Conservation (phyloP, 2,113 vertebrate species). For the Limnothrissa miodon region DNA sequence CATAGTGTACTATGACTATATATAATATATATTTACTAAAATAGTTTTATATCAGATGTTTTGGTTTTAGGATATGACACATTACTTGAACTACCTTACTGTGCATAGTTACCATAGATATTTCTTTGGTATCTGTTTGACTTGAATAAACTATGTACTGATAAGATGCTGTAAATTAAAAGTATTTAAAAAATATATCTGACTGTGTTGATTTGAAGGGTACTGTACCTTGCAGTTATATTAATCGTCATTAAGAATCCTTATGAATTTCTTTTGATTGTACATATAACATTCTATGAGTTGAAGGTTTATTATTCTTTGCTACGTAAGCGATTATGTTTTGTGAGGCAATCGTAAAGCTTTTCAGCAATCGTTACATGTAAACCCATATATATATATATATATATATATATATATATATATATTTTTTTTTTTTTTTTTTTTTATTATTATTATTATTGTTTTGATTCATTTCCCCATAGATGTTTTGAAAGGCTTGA, state of each 20-base stretch:
- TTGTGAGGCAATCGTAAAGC: too few relatives aligned
- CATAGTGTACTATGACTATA: constrained; percentile 23
- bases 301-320: too few relatives aligned
- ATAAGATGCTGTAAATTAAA: constrained; percentile 36
- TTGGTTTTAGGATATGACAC: constrained; percentile 27
- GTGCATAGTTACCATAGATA: constrained; percentile 27
- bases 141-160: constrained; percentile 23
- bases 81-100: constrained; percentile 26
- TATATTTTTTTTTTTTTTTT: too few relatives aligned
- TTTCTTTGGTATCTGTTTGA: constrained; percentile 31
- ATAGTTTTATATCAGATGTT: constrained; percentile 49
- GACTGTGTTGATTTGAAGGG: neutral
- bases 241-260: neutral
- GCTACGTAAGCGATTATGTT: too few relatives aligned
- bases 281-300: too few relatives aligned
- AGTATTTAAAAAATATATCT: constrained; percentile 25
- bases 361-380: too few relatives aligned
- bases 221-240: neutral
- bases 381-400: too few relatives aligned
- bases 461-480: too few relatives aligned
- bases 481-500: too few relatives aligned
- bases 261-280: too few relatives aligned
- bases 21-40: constrained; percentile 32
- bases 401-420: too few relatives aligned
- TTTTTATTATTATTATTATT: too few relatives aligned